Conservation (phyloP, 2,797 vertebrate genomes). For the Thaleichthys pacificus region DNA sequence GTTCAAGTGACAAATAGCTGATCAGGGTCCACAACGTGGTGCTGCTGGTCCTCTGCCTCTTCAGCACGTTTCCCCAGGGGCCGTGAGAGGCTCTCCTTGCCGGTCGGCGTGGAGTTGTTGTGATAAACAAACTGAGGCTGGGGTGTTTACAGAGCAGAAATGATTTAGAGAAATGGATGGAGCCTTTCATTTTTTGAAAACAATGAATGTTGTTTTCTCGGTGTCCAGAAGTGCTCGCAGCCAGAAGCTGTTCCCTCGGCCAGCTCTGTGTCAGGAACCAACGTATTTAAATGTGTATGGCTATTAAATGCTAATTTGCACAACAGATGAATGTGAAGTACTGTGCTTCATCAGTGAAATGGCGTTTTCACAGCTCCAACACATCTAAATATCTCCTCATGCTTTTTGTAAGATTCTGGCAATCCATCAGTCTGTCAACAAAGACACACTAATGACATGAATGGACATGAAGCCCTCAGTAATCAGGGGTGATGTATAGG, state of each 20-base stretch:
- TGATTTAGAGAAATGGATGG: conserved; percentile 57
- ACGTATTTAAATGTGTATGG: conserved; percentile 71
- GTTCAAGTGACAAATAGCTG: conserved; percentile 47
- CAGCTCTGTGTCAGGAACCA: conserved; percentile 56
- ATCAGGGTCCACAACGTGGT: conserved; percentile 41
- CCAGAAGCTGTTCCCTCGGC: conserved; percentile 59
- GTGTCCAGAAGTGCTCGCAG: conserved; percentile 63
- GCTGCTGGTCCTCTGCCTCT: conserved; percentile 42
- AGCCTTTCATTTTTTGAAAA: conserved; percentile 48
- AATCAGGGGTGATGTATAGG: not conserved
- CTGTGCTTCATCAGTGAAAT: conserved; percentile 65
- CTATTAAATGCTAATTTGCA: conserved; percentile 77
- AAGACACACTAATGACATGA: too few relatives aligned
- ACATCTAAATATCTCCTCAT: not conserved
- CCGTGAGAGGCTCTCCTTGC: conserved; percentile 17
- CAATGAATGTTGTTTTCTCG: conserved; percentile 66
- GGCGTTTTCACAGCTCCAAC: conserved; percentile 17
- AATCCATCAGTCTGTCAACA: too few relatives aligned
- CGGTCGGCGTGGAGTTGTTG: conserved; percentile 34
- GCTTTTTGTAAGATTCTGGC: too few relatives aligned
- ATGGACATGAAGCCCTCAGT: too few relatives aligned
- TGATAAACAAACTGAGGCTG: conserved; percentile 57
- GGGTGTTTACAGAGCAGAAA: conserved; percentile 59
- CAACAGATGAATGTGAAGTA: conserved; percentile 70
- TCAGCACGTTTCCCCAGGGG: conserved; percentile 50